phyloP scores from a whole-genome alignment of 2,797 vertebrate genomes.

The Falco cherrug region DNA sequence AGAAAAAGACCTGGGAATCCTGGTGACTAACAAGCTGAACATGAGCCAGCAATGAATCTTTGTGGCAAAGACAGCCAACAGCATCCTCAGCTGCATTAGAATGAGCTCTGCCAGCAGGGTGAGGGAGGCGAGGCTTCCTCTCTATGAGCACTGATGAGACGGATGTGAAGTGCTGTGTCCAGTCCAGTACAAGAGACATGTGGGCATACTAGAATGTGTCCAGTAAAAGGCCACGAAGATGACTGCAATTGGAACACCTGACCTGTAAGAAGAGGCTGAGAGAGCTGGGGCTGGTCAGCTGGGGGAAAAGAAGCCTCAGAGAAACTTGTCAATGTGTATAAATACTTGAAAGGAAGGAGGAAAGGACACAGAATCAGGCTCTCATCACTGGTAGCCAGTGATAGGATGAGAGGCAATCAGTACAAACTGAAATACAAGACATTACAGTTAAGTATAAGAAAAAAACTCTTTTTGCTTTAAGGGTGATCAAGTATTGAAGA shows the following conservation, averaged over 20 bases:
- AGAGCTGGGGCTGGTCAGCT: background rate
- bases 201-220: background rate
- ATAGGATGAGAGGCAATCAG: background rate
- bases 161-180: background rate
- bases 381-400: background rate
- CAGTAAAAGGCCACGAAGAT: background rate
- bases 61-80: background rate
- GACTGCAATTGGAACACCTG: background rate
- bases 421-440: background rate
- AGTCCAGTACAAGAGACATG: background rate
- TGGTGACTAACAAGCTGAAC: background rate
- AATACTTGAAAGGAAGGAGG: background rate
- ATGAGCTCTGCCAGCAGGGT: background rate
- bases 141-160: background rate
- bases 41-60: background rate
- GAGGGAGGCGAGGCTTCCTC: background rate
- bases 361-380: background rate
- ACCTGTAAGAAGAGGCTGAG: background rate
- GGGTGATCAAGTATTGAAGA: background rate
- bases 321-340: background rate
- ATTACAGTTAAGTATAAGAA: background rate
- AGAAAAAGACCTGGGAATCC: background rate
- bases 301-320: background rate
- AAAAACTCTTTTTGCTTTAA: background rate
- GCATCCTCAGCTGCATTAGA: background rate